Conservation (phyloP, 2,888 invertebrate species). For the Ephialtes manifestator region DNA sequence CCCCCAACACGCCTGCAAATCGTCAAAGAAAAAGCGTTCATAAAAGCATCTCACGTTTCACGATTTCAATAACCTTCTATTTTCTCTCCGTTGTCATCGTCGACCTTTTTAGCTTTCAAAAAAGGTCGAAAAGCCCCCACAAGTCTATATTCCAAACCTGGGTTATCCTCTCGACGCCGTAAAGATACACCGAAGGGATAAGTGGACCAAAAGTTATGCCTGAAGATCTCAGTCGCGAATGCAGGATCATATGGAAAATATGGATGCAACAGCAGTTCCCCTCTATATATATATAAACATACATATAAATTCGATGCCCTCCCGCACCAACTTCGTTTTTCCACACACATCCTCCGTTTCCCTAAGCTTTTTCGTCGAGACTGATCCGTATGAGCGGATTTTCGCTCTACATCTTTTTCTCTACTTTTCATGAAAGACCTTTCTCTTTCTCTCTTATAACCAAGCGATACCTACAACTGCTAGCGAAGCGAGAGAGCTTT, state of each 20-base stretch:
- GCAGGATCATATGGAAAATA: constrained; percentile 48
- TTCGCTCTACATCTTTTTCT: constrained; percentile 18
- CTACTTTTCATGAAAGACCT: constrained; percentile 34
- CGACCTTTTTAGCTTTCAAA: neutral
- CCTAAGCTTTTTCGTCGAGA: constrained; percentile 51
- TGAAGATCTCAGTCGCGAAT: constrained; percentile 23
- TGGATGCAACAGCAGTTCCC: constrained; percentile 34
- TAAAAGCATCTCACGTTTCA: neutral
- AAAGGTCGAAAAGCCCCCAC: neutral
- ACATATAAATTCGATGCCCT: neutral
- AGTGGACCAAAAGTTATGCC: constrained; percentile 33
- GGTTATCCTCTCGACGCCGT: neutral
- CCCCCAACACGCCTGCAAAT: no score
- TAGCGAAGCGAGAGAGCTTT: constrained; percentile 46
- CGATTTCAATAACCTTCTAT: neutral
- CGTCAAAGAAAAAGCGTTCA: no score
- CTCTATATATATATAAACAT: constrained; percentile 3
- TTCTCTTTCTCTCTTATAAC: constrained; percentile 4
- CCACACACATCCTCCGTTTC: constrained; percentile 41
- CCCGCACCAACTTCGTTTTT: constrained; percentile 22
- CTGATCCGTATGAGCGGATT: constrained; percentile 55
- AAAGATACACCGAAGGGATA: constrained; percentile 2
- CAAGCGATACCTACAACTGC: constrained; percentile 38
- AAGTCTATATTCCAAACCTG: neutral
- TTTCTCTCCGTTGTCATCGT: neutral